Evolutionary conservation across 1,140 invertebrate genomes (phyloP).

Genomic region (Eupristina koningsbergeri): DNA sequence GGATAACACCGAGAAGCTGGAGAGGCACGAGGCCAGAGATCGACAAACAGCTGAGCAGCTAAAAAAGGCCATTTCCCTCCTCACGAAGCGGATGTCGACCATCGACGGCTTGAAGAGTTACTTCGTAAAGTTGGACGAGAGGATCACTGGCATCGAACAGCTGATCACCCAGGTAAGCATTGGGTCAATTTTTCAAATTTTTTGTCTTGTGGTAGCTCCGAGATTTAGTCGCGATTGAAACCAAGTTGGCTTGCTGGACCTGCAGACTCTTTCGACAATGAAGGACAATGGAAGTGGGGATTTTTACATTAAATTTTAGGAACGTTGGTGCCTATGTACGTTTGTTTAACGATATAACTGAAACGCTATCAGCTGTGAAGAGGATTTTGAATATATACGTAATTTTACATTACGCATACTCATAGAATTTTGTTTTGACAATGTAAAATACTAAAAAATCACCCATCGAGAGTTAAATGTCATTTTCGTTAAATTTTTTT

Average conservation of each 20-base stretch:
- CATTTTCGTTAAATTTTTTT: too few relatives aligned
- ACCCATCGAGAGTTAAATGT: too few relatives aligned
- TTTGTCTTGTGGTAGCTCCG: neutral
- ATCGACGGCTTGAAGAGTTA: constrained; percentile 80
- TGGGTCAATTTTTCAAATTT: neutral
- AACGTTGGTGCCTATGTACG: neutral
- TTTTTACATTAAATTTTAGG: neutral
- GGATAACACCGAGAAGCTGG: constrained; percentile 85
- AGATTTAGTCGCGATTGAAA: neutral
- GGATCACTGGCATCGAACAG: constrained; percentile 79
- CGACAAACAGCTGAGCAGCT: constrained; percentile 84
- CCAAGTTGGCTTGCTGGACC: too few relatives aligned
- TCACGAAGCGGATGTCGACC: constrained; percentile 83
- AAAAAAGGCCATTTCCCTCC: constrained; percentile 79
- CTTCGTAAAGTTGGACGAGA: constrained; percentile 79
- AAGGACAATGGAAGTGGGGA: too few relatives aligned
- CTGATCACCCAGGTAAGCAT: constrained; percentile 65
- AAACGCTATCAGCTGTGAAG: neutral
- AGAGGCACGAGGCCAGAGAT: constrained; percentile 87
- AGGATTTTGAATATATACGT: neutral
- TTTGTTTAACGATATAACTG: neutral
- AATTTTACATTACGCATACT: too few relatives aligned
- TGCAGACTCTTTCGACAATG: too few relatives aligned
- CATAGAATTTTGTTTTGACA: too few relatives aligned
- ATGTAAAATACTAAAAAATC: too few relatives aligned